These are phyloP conservation scores for Vipera latastei DNA, from an alignment of 2,797 vertebrate species.

Conservation along the genomic window DNA sequence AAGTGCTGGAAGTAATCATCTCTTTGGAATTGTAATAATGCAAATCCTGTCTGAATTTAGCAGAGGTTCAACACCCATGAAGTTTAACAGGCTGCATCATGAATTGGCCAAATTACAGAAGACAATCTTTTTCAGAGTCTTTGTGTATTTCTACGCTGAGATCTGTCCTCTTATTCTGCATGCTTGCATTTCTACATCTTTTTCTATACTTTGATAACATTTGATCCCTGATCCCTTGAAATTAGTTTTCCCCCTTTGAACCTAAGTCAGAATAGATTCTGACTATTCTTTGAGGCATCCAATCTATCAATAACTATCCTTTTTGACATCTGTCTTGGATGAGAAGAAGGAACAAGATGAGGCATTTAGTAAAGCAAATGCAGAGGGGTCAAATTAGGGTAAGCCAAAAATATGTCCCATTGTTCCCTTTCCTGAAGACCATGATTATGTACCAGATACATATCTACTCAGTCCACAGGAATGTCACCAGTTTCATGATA, in stretches of 20 bases:
- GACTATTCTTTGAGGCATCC: background rate
- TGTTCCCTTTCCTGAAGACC: background rate
- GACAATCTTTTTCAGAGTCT: background rate
- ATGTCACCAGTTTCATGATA: background rate
- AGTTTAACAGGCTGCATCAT: background rate
- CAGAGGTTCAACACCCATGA: background rate
- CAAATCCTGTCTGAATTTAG: background rate
- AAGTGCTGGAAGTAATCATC: background rate
- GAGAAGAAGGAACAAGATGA: background rate
- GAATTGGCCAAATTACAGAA: background rate
- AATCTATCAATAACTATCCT: background rate
- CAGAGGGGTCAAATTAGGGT: background rate
- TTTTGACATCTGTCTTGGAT: background rate
- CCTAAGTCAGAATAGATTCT: background rate
- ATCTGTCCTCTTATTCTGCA: background rate
- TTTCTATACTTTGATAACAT: background rate
- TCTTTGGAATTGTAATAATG: background rate
- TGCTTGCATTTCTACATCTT: background rate
- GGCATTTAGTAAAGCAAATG: background rate
- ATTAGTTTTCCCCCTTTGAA: background rate
- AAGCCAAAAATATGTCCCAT: background rate
- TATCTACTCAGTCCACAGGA: background rate
- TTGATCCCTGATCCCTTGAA: background rate
- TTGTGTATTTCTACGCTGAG: background rate
- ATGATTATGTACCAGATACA: background rate